Base-by-base conservation (phyloP, 1,140 invertebrate species). In the Pseudomyrmex flavicornis region DNA sequence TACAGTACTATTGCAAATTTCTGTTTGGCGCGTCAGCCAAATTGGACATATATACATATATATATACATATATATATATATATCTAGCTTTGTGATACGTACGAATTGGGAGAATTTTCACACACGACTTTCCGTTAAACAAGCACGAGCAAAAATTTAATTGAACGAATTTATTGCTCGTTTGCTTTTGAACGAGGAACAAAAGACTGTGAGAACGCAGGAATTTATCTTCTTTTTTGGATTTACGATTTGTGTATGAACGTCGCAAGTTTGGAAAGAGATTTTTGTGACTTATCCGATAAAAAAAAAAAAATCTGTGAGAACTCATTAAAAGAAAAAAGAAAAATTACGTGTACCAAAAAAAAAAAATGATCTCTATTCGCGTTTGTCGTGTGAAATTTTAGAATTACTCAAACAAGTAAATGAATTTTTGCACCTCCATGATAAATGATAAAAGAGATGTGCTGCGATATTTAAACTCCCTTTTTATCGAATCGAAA, bases 111-210 rank as follows among this genome's bases (percentile, higher is more conserved):
- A 26, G 44, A 46, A 48, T 48, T 26, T 22, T 69, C 0, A 22
- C n/a, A 22, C n/a, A 50, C 20, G 46, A 22, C 44, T 69, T 76
- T 50, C 46, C n/a, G 13, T 58, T 50, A 48, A 50, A 72, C 15
- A 10, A 70, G 20, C 48, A 46, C 63, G 10, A 50, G 12, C 20
- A 22, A n/a, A 44, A 50, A 20, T 80, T 22, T 58, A 50, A 80
- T 70, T 56, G 22, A 12, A 15, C 10, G 68, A 44, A 72, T 80
- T 79, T 59, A 70, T 70, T 48, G 17, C 17, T 5, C 44, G 44
- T 61, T 80, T 13, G 44, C 20, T 80, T 68, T 50, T 61, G 56
- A 56, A 59, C 7, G 10, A 15, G 22, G 12, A 26, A 70, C 76
- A 56, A 48, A 50, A 35, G 58, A 12, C 17, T 15, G 17, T 12